These are phyloP conservation scores for Cyprinodon tularosa DNA, from an alignment of 2,113 vertebrate species.

Conservation along the genomic window DNA sequence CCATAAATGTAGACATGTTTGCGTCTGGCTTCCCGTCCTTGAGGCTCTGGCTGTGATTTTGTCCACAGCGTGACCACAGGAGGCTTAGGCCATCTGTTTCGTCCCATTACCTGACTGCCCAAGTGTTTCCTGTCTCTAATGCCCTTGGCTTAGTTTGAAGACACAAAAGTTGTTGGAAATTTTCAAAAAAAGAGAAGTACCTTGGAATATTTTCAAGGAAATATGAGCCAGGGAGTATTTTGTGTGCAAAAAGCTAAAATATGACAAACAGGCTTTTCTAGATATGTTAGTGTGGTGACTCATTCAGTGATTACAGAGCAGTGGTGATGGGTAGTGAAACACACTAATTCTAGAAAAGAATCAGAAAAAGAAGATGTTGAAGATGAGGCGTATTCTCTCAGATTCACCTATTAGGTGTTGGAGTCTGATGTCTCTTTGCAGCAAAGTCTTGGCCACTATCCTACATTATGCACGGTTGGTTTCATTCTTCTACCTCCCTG, in stretches of 20 bases:
- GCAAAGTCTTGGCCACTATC: no score
- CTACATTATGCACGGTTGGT: no score
- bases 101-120: constrained; percentile 36
- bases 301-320: background rate
- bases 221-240: background rate
- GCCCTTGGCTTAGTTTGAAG: constrained; percentile 3
- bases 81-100: constrained; percentile 43
- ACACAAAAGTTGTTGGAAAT: background rate
- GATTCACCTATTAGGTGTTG: no score
- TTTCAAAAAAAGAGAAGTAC: background rate
- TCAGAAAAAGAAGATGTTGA: background rate
- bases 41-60: constrained; percentile 22
- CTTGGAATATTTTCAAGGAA: background rate
- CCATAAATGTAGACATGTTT: background rate
- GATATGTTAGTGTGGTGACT: background rate
- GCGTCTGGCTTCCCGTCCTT: constrained; percentile 11
- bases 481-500: no score
- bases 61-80: constrained; percentile 39
- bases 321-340: background rate
- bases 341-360: background rate
- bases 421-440: no score
- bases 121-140: constrained; percentile 18
- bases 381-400: background rate
- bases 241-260: background rate
- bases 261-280: background rate